Evolutionary conservation across 2,888 invertebrate species (phyloP).

Genomic region (Sepioteuthis lessoniana): DNA sequence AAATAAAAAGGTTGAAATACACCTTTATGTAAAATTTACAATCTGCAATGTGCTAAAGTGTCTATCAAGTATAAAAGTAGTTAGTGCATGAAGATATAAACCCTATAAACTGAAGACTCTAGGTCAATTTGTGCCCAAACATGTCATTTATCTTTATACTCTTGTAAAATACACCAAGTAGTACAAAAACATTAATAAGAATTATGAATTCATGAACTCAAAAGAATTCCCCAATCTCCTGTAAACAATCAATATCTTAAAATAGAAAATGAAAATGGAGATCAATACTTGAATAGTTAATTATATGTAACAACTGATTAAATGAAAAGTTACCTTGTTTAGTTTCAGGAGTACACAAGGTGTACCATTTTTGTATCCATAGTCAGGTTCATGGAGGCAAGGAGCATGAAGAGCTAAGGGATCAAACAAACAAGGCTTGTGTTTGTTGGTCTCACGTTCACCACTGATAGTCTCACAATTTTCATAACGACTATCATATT

Average conservation of each 20-base stretch:
- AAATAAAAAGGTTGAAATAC: too few species aligned
- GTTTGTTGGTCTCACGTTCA: constrained; percentile 51
- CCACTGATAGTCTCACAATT: constrained; percentile 80
- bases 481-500: constrained; percentile 57
- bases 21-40: background rate
- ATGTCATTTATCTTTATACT: background rate
- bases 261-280: too few species aligned
- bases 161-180: background rate
- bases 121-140: background rate
- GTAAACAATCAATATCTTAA: too few species aligned
- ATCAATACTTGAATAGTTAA: too few species aligned
- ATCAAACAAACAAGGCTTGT: constrained; percentile 86
- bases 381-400: constrained; percentile 85
- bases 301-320: too few species aligned
- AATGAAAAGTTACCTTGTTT: constrained; percentile 83
- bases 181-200: too few species aligned
- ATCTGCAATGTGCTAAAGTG: background rate
- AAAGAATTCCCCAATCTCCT: too few species aligned
- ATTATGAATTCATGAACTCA: too few species aligned
- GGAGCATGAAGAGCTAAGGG: constrained; percentile 79
- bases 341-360: constrained; percentile 98
- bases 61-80: too few species aligned
- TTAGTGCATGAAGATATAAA: too few species aligned
- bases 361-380: constrained; percentile 87
- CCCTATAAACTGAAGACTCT: background rate